A percentile compares a stretch with the other conserved stretches of the same genome.
phyloP scores from a whole-genome alignment of 2,797 vertebrate species.

The Ptychadena robeensis region DNA sequence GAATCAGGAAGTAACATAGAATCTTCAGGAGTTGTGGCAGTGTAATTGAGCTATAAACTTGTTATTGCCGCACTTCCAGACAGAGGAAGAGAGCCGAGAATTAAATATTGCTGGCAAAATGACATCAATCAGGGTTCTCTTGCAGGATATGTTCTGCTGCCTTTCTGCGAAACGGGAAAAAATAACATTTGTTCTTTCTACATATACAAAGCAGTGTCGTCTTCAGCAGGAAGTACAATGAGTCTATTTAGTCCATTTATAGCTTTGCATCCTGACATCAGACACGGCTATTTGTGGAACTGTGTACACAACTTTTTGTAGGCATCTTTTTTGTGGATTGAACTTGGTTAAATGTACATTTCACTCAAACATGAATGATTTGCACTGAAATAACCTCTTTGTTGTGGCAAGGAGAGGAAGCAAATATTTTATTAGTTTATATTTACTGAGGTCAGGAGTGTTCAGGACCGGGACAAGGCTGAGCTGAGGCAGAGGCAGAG shows the following conservation, averaged over 20 bases:
- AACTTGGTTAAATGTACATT: background rate
- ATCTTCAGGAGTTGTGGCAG: conserved; percentile 39
- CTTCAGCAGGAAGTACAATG: conserved; percentile 20
- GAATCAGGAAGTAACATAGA: conserved; percentile 37
- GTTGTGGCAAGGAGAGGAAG: background rate
- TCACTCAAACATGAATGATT: background rate
- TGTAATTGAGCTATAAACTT: conserved; percentile 46
- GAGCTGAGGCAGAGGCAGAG: too few species aligned
- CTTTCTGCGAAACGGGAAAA: conserved; percentile 25
- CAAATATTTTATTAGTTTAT: too few species aligned
- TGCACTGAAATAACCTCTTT: background rate
- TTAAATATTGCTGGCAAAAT: conserved; percentile 48
- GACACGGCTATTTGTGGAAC: conserved; percentile 18
- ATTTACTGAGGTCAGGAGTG: too few species aligned
- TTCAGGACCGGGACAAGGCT: too few species aligned
- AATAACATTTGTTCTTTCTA: conserved; percentile 35
- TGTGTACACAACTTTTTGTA: background rate
- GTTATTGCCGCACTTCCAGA: conserved; percentile 38
- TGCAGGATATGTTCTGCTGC: conserved; percentile 38
- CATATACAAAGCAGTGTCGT: conserved; percentile 15
- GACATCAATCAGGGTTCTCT: conserved; percentile 34
- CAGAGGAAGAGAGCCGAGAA: conserved; percentile 37
- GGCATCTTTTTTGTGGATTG: background rate
- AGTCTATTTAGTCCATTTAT: conserved; percentile 33
- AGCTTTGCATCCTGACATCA: conserved; percentile 15